These are phyloP conservation scores for Babylonia areolata DNA, from an alignment of 1,140 invertebrate genomes.

Conservation along the genomic window DNA sequence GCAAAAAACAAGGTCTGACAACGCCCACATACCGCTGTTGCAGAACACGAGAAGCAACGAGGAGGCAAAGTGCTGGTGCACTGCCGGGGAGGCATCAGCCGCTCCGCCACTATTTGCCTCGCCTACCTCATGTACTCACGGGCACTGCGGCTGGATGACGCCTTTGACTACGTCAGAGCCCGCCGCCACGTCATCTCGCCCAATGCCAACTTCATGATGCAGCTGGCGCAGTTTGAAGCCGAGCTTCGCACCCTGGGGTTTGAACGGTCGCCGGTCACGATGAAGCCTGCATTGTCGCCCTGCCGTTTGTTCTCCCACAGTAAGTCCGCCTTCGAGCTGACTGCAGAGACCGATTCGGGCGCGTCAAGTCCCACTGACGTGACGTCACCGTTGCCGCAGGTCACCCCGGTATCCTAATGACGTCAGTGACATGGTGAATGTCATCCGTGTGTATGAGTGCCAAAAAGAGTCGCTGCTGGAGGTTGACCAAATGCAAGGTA, in stretches of 20 bases:
- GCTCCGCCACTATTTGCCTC: conserved; percentile 95
- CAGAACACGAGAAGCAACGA: conserved; percentile 88
- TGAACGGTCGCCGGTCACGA: conserved; percentile 7
- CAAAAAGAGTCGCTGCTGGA: background rate
- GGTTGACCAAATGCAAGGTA: too few species aligned
- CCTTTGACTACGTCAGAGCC: conserved; percentile 90
- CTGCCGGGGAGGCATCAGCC: conserved; percentile 96
- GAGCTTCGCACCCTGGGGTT: conserved; percentile 40
- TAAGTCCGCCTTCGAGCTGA: conserved; percentile 37
- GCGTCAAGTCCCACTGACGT: conserved; percentile 20
- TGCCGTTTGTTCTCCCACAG: conserved; percentile 41
- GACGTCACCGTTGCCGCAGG: background rate
- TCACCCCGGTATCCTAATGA: conserved; percentile 19
- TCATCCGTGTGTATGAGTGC: background rate
- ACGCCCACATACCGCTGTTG: too few species aligned
- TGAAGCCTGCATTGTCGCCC: conserved; percentile 37
- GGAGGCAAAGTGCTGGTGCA: conserved; percentile 91
- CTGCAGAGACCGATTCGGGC: background rate
- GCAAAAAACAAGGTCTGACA: too few species aligned
- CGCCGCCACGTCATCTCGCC: conserved; percentile 93
- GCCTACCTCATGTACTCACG: conserved; percentile 95
- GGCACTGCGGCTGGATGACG: conserved; percentile 87
- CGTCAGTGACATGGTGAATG: background rate
- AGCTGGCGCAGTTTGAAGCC: conserved; percentile 79
- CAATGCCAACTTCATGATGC: conserved; percentile 83